Evolutionary conservation across 2,888 invertebrate species (phyloP), one percentile per base, ranked within the genome.

Genomic region (Hypomecis punctinalis): DNA sequence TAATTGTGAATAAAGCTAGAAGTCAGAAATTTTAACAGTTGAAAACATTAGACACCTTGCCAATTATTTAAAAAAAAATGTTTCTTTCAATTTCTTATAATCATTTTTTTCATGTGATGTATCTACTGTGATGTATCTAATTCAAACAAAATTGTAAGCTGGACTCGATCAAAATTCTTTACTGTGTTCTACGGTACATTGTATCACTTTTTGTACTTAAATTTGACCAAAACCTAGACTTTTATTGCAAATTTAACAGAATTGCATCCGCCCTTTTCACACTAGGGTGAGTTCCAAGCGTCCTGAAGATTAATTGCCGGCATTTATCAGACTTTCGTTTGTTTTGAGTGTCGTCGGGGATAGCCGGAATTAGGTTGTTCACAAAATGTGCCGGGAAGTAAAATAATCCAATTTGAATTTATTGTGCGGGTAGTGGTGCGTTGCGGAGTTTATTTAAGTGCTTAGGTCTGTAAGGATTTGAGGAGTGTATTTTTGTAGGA

Each of bases 311-410:
- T 86, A 88, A 88, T 89, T 79, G 85, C 78, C 79, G 81, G 81
- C 88, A 89, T 89, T 89, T 88, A 88, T 89, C 89, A 88, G 88
- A 87, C 86, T 88, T 89, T 86, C 88, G 88, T 87, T 88, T 89
- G 89, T 88, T 89, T 87, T 88, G 86, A 89, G 84, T 86, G 88
- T 85, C 86, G 83, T 83, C 83, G 84, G 78, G 83, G 82, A 87
- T 86, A 85, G 82, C 84, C 84, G 82, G 88, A 86, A 86, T 88
- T 86, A 87, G 88, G 88, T 82, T 85, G 83, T 83, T 86, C 80
- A 75, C 83, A 72, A 81, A 85, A 86, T 85, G 84, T 83, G 84
- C 82, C 76, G 72, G 76, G 75, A 83, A 85, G 82, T 80, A 82
- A 83, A 82, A 86, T 86, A 88, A 88, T 86, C 85, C 85, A 82